These are phyloP conservation scores for Neolamprologus longior DNA, from an alignment of 2,113 vertebrate species.

Conservation along the genomic window DNA sequence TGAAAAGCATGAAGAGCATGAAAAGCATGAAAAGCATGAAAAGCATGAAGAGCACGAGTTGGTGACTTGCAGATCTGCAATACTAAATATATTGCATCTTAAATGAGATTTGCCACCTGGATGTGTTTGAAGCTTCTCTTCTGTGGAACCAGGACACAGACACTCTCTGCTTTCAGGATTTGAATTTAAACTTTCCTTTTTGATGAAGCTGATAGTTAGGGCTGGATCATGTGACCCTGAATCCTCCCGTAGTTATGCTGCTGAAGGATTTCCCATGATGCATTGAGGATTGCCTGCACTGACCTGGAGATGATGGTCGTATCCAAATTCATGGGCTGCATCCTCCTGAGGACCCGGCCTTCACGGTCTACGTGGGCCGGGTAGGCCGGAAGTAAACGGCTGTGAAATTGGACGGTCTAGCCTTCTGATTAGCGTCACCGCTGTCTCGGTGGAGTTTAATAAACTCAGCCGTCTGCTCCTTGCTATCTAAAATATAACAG, in stretches of 20 bases:
- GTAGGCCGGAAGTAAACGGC: fast-evolving
- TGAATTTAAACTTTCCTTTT: not conserved
- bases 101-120: not conserved
- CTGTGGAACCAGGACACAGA: not conserved
- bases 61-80: not conserved
- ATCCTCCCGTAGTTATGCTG: not conserved
- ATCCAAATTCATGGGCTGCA: too few species aligned
- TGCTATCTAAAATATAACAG: too few species aligned
- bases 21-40: not conserved
- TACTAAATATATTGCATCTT: not conserved
- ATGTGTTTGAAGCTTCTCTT: not conserved
- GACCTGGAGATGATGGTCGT: not conserved
- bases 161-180: not conserved
- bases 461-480: too few species aligned
- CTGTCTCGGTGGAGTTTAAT: too few species aligned
- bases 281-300: not conserved
- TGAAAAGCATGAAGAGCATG: not conserved
- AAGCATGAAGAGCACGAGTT: not conserved
- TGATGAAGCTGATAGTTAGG: not conserved
- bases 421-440: fast-evolving
- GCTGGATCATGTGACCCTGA: not conserved
- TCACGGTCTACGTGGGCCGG: fast-evolving
- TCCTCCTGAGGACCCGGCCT: too few species aligned
- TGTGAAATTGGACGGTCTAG: fast-evolving
- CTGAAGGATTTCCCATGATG: not conserved